Conservation (phyloP, 2,888 invertebrate species). For the Thymelicus acteon region DNA sequence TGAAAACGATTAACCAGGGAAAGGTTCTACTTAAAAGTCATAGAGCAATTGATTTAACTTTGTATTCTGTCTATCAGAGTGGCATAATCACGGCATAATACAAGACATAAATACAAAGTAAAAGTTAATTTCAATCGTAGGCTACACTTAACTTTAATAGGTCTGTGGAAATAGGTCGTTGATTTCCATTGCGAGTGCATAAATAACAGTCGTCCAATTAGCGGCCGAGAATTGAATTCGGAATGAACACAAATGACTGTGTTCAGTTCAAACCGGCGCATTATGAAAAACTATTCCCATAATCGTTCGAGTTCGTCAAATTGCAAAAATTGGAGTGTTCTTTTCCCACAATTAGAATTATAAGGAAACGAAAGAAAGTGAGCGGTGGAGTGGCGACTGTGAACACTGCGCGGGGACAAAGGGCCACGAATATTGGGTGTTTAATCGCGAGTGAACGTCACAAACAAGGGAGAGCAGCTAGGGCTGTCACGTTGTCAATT, state of each 20-base stretch:
- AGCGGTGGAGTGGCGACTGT: conserved; percentile 71
- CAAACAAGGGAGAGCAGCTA: conserved; percentile 61
- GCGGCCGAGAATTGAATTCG: conserved; percentile 59
- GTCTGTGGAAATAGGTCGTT: conserved; percentile 49
- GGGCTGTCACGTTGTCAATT: conserved; percentile 11
- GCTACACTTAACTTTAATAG: neutral
- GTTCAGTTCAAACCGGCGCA: conserved; percentile 46
- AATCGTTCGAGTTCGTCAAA: conserved; percentile 61
- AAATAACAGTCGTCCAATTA: conserved; percentile 48
- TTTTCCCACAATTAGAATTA: conserved; percentile 73
- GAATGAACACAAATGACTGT: conserved; percentile 60
- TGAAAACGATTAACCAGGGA: no score
- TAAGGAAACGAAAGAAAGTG: conserved; percentile 59
- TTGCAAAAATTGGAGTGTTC: conserved; percentile 69
- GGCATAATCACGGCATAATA: no score
- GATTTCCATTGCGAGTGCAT: conserved; percentile 31
- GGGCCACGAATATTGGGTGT: conserved; percentile 61
- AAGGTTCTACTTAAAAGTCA: no score
- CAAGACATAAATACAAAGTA: no score
- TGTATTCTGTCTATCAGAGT: no score
- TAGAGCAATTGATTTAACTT: no score
- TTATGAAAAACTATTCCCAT: conserved; percentile 66
- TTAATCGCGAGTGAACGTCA: conserved; percentile 67
- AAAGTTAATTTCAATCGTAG: neutral
- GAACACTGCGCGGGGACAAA: conserved; percentile 58